Evolutionary conservation across 2,113 vertebrate genomes (phyloP).

Genomic region (Equus przewalskii): DNA sequence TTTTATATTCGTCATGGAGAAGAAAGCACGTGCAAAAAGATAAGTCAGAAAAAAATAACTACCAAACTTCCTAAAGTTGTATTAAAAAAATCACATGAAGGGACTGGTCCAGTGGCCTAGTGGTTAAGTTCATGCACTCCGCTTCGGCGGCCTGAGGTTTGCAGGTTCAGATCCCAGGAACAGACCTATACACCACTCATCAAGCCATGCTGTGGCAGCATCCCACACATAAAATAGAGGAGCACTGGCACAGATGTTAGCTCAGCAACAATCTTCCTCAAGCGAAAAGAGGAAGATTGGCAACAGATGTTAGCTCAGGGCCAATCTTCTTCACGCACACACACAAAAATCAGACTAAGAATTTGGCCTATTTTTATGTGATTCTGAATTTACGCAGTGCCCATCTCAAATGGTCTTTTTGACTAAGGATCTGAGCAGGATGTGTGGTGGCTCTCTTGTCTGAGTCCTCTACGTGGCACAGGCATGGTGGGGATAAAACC

Average conservation of each 20-base stretch:
- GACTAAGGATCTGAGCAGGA: not conserved
- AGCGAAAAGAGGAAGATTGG: too few relatives aligned
- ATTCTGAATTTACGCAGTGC: not conserved
- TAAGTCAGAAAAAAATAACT: not conserved
- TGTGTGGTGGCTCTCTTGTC: not conserved
- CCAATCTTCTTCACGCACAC: too few relatives aligned
- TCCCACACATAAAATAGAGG: too few relatives aligned
- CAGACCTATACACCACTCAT: too few relatives aligned
- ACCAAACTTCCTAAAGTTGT: not conserved
- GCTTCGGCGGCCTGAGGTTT: too few relatives aligned
- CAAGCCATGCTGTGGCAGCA: too few relatives aligned
- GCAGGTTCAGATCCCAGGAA: too few relatives aligned
- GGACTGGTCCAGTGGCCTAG: too few relatives aligned
- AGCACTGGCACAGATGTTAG: too few relatives aligned
- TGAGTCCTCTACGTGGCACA: not conserved
- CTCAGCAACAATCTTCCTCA: too few relatives aligned
- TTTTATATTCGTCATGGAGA: constrained; percentile 2
- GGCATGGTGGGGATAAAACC: not conserved
- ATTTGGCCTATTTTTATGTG: not conserved
- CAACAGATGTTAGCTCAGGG: too few relatives aligned
- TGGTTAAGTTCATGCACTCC: too few relatives aligned
- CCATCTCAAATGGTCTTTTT: not conserved
- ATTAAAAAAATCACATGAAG: not conserved
- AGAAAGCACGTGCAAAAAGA: constrained; percentile 4
- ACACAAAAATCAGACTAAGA: not conserved